Evolutionary conservation across 2,113 vertebrate species (phyloP).

Genomic region (Asarcornis scutulata): DNA sequence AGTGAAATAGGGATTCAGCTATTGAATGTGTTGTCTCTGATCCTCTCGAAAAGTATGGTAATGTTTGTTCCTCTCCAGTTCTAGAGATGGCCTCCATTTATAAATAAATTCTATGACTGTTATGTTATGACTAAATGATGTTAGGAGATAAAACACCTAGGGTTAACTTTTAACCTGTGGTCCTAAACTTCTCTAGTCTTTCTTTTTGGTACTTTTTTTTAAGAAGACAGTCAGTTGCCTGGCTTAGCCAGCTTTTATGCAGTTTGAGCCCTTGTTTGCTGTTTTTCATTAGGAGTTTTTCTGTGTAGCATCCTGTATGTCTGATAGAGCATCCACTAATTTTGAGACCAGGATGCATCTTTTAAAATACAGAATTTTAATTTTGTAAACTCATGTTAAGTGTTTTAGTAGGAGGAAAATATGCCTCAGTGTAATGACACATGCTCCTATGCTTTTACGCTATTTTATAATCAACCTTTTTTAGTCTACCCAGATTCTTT

Average conservation of each 20-base stretch:
- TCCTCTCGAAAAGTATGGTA: neutral
- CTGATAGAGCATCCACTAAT: neutral
- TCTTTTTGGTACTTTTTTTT: neutral
- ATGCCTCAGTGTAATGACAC: neutral
- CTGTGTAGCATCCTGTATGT: neutral
- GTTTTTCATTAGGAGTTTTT: neutral
- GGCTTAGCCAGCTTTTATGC: constrained; percentile 38
- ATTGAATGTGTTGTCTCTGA: neutral
- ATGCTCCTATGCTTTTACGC: constrained; percentile 45
- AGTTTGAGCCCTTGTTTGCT: neutral
- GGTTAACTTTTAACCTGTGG: neutral
- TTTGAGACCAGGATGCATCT: neutral
- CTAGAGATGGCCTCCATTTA: neutral
- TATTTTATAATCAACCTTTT: constrained; percentile 59
- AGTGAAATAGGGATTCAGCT: neutral
- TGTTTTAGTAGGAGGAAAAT: constrained; percentile 29
- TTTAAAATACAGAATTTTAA: neutral
- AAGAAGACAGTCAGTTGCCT: constrained; percentile 42
- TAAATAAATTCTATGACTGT: neutral
- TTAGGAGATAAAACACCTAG: neutral
- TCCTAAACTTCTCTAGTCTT: neutral
- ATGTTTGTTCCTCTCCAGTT: neutral
- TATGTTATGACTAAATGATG: neutral
- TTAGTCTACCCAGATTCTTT: constrained; percentile 55
- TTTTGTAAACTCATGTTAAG: constrained; percentile 22